A percentile compares a stretch with the other conserved stretches of the same genome.
These are phyloP conservation scores for Bovichtus variegatus DNA, from an alignment of 2,797 vertebrate species.

Conservation along the genomic window DNA sequence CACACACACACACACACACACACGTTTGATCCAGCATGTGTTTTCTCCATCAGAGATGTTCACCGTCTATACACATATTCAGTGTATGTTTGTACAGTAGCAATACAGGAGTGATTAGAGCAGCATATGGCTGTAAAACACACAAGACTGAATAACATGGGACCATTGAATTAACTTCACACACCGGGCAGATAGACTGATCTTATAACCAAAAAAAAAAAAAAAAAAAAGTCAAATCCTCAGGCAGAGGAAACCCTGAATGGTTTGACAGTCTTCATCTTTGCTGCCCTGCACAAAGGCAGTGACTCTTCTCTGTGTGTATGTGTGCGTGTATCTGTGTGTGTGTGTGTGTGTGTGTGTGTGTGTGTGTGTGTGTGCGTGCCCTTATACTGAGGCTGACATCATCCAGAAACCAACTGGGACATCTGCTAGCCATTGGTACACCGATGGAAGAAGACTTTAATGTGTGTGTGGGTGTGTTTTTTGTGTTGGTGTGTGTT, in stretches of 20 bases:
- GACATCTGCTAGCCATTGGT: constrained; percentile 53
- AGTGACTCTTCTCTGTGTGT: background rate
- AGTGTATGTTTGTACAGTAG: constrained; percentile 58
- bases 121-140: constrained; percentile 63
- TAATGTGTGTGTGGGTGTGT: constrained; percentile 17
- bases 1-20: constrained; percentile 23
- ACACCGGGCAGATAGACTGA: background rate
- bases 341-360: background rate
- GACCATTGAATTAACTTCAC: constrained; percentile 37
- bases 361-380: constrained; percentile 4
- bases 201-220: background rate
- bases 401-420: constrained; percentile 23
- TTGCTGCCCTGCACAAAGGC: constrained; percentile 10
- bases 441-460: constrained; percentile 4
- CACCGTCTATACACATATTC: constrained; percentile 18
- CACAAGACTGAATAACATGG: constrained; percentile 40
- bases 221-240: background rate
- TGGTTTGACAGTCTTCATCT: constrained; percentile 16
- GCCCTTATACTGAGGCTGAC: constrained; percentile 14
- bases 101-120: constrained; percentile 60
- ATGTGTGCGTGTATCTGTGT: constrained; percentile 11
- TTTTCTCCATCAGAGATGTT: constrained; percentile 56
- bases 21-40: constrained; percentile 63
- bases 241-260: constrained; percentile 14
- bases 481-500: constrained; percentile 27